These are phyloP conservation scores for Syngnathus floridae DNA, from an alignment of 2,113 vertebrate genomes.

Conservation along the genomic window DNA sequence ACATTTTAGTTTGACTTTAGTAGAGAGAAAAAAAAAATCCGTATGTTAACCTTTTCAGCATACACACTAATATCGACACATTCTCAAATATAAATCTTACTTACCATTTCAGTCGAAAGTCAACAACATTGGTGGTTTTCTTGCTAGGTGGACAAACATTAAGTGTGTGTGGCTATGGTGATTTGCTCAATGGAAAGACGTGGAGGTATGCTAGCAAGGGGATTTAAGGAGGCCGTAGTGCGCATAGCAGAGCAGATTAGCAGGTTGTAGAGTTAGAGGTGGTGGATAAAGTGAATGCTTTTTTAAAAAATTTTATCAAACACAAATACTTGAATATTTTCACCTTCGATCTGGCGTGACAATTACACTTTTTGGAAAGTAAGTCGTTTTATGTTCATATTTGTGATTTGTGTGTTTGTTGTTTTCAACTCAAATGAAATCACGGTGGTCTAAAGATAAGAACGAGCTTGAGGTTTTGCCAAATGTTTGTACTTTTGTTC, in stretches of 20 bases:
- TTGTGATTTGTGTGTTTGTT: not conserved
- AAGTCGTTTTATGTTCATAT: slow-evolving; percentile 25
- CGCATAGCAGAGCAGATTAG: slow-evolving; percentile 69
- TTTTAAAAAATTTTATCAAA: slow-evolving; percentile 7
- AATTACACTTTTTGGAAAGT: slow-evolving; percentile 34
- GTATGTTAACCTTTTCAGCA: not conserved
- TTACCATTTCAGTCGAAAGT: slow-evolving; percentile 31
- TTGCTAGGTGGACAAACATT: slow-evolving; percentile 19
- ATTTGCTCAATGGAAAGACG: slow-evolving; percentile 55
- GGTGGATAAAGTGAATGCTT: slow-evolving; percentile 31
- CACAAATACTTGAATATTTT: slow-evolving; percentile 21
- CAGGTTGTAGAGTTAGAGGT: slow-evolving; percentile 49
- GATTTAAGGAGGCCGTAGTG: slow-evolving; percentile 59
- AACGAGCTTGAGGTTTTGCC: slow-evolving; percentile 1
- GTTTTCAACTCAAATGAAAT: not conserved
- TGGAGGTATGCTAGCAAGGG: slow-evolving; percentile 58
- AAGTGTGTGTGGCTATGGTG: slow-evolving; percentile 35
- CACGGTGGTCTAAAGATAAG: not conserved
- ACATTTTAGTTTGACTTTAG: not conserved
- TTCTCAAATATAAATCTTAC: slow-evolving; percentile 4
- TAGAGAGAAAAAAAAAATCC: no score
- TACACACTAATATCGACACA: no score
- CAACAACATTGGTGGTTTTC: slow-evolving; percentile 17
- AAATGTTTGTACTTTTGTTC: not conserved
- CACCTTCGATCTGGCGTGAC: slow-evolving; percentile 14